A percentile compares a stretch with the other conserved stretches of the same genome.
Evolutionary conservation across 2,113 vertebrate species (phyloP).

Genomic region (Upupa epops): DNA sequence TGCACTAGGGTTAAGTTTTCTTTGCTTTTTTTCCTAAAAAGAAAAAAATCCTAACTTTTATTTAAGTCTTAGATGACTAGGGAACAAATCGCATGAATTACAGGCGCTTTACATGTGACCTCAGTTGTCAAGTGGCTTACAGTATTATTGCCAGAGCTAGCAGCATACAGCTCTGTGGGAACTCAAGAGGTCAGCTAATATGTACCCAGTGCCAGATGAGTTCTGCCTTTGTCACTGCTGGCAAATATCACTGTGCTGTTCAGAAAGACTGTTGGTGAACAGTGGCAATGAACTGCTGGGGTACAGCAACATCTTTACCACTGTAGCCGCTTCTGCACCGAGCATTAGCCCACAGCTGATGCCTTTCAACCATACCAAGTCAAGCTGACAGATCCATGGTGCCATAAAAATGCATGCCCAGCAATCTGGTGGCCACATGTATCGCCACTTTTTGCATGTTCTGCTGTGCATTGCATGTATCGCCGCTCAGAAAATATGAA

Average conservation of each 20-base stretch:
- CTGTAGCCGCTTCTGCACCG: not conserved
- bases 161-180: not conserved
- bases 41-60: not conserved
- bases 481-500: constrained; percentile 20
- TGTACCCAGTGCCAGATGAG: not conserved
- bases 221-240: not conserved
- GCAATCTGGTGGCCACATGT: not conserved
- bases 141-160: not conserved
- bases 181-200: not conserved
- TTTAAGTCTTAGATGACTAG: not conserved
- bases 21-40: not conserved
- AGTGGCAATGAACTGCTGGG: not conserved
- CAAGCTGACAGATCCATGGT: not conserved
- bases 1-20: not conserved
- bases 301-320: not conserved
- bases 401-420: not conserved
- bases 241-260: not conserved
- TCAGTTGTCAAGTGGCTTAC: not conserved
- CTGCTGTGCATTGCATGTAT: not conserved
- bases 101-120: rapidly evolving
- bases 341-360: not conserved
- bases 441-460: not conserved
- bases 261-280: not conserved
- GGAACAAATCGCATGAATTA: not conserved
- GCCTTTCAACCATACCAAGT: not conserved